These are phyloP conservation scores for Apis dorsata DNA, from an alignment of 1,140 invertebrate genomes.

Conservation along the genomic window DNA sequence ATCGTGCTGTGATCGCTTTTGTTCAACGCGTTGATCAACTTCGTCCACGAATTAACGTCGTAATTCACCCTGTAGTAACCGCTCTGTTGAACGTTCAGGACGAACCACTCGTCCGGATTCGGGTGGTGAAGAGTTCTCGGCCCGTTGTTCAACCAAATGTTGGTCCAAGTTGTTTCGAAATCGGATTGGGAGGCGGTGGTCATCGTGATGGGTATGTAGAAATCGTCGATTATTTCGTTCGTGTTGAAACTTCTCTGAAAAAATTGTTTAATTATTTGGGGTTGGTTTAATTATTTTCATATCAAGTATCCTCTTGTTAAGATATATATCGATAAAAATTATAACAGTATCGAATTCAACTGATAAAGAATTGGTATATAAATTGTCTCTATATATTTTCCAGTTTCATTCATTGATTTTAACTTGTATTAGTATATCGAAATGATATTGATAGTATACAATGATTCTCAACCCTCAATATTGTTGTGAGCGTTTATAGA, in stretches of 20 bases:
- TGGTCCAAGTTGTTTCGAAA: conserved; percentile 33
- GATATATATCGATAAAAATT: no score
- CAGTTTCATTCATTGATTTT: no score
- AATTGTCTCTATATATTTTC: no score
- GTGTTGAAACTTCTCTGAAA: conserved; percentile 28
- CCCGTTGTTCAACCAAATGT: conserved; percentile 73
- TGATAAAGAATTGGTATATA: no score
- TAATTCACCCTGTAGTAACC: conserved; percentile 86
- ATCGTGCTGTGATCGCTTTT: conserved; percentile 77
- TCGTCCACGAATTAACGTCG: conserved; percentile 68
- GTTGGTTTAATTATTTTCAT: background rate
- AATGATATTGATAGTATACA: no score
- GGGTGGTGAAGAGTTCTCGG: conserved; percentile 58
- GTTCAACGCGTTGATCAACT: conserved; percentile 76
- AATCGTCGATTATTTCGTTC: background rate
- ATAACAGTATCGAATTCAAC: no score
- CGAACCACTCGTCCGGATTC: conserved; percentile 78
- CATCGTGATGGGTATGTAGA: conserved; percentile 68
- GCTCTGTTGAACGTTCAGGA: conserved; percentile 83
- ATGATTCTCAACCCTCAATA: no score
- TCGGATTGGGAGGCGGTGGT: conserved; percentile 26
- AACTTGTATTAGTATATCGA: no score
- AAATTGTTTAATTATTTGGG: background rate
- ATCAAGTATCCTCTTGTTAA: no score
- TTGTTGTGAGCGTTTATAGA: no score